Evolutionary conservation across 2,113 vertebrate species (phyloP).

Genomic region (Gobio gobio): DNA sequence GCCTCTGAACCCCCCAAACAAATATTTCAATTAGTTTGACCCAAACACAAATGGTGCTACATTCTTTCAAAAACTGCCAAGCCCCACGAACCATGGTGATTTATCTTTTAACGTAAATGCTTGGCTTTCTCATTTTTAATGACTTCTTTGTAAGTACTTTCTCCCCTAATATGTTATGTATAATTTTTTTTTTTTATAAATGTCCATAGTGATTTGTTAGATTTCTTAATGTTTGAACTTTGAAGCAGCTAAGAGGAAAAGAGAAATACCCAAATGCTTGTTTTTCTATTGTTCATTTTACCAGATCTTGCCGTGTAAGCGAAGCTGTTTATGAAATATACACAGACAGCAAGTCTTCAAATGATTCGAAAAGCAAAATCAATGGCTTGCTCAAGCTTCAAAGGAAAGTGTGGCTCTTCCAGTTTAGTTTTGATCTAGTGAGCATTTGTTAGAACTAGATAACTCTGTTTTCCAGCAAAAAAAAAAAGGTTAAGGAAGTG

Average conservation of each 20-base stretch:
- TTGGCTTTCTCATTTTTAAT: background rate
- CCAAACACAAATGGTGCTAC: conserved; percentile 25
- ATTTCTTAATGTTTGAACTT: background rate
- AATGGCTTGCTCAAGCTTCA: conserved; percentile 44
- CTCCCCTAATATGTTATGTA: background rate
- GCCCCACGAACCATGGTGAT: background rate
- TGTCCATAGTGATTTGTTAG: background rate
- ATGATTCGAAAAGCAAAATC: conserved; percentile 37
- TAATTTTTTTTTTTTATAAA: background rate
- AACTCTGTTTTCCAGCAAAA: background rate
- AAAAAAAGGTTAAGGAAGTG: background rate
- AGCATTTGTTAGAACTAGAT: conserved; percentile 29
- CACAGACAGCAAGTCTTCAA: conserved; percentile 24
- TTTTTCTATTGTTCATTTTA: background rate
- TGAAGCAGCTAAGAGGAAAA: background rate
- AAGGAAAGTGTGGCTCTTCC: conserved; percentile 24
- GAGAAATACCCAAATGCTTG: background rate
- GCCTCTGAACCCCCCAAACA: conserved; percentile 49
- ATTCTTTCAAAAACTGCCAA: conserved; percentile 28
- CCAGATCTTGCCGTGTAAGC: background rate
- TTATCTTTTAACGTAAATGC: conserved; percentile 1
- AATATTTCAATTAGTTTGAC: conserved; percentile 56
- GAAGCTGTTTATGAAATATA: conserved; percentile 6
- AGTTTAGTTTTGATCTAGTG: conserved; percentile 42
- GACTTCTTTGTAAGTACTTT: background rate